phyloP scores from a whole-genome alignment of 2,888 invertebrate genomes.

The Acronicta aceris region DNA sequence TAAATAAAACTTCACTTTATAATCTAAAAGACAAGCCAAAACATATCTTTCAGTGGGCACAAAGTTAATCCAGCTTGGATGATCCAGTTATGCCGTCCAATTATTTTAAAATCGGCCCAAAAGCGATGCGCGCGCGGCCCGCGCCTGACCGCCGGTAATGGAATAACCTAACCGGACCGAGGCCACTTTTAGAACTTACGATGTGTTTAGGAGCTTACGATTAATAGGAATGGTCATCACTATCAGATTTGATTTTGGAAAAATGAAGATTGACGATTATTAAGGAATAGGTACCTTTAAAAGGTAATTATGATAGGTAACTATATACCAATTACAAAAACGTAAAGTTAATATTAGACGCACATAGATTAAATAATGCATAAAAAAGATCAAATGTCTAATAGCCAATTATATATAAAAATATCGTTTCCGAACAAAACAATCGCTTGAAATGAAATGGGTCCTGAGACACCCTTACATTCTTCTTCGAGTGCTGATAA shows the following conservation, averaged over 20 bases:
- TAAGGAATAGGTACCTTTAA: background rate
- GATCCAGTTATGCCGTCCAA: constrained; percentile 71
- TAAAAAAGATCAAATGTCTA: too few species aligned
- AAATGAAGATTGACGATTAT: background rate
- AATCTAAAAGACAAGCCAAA: constrained; percentile 4
- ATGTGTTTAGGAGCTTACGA: constrained; percentile 25
- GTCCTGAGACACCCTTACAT: too few species aligned
- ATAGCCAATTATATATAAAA: too few species aligned
- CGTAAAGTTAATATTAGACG: too few species aligned
- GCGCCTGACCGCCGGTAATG: constrained; percentile 58
- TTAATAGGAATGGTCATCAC: constrained; percentile 7
- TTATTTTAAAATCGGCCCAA: constrained; percentile 73
- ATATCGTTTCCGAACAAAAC: too few species aligned
- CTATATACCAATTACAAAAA: too few species aligned
- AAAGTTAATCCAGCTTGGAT: constrained; percentile 45
- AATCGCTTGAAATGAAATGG: too few species aligned
- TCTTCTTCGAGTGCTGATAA: too few species aligned
- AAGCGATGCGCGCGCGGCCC: constrained; percentile 54
- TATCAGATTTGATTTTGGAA: background rate
- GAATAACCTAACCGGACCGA: constrained; percentile 60
- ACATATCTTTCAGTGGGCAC: constrained; percentile 36
- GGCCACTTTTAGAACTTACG: constrained; percentile 46
- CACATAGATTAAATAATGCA: too few species aligned
- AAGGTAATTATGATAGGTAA: too few species aligned
- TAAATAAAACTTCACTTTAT: too few species aligned